Evolutionary conservation across 2,888 invertebrate genomes (phyloP), one percentile per base, ranked within the genome.

Genomic region (Callyntrura guangdongensis): DNA sequence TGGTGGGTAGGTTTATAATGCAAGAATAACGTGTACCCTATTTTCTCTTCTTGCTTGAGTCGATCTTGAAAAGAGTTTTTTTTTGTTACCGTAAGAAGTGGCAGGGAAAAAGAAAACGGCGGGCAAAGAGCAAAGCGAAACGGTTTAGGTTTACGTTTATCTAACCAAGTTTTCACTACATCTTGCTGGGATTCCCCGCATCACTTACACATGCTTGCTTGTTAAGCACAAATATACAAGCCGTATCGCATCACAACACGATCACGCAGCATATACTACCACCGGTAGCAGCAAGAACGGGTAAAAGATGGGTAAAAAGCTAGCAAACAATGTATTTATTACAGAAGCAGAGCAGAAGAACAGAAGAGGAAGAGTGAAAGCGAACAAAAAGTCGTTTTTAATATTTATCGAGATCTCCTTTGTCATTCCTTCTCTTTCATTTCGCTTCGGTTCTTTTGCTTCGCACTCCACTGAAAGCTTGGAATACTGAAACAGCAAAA

Each of bases 351-450:
- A 14, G 14, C 45, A 64, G n/a, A n/a, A 22, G 27, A 74, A 56
- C 20, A 12, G 53, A 49, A 79, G 69, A 79, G 59, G 74, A 82
- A 59, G n/a, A 59, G 49, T 53, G 20, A 64, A 53, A 88, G 91
- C 92, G 92, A 94, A 91, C 93, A 93, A 91, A 84, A 92, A 93
- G 93, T 93, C 92, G 93, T 93, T 94, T 94, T 93, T 93, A 94
- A 94, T 94, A 94, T 94, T 94, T 94, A 94, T 94, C 94, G 92
- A 93, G 93, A 93, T 93, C 93, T 94, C 91, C 92, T 93, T 94
- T 93, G 93, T 93, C 93, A 93, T 94, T 94, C 25, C 81, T 93
- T 93, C 93, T 92, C 93, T 93, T 93, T 93, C 93, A 93, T 92
- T 92, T 94, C 93, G 88, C 91, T 92, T 90, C 92, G 83, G 81